Conservation (phyloP, 2,797 vertebrate species). For the Sandelia bainsii region DNA sequence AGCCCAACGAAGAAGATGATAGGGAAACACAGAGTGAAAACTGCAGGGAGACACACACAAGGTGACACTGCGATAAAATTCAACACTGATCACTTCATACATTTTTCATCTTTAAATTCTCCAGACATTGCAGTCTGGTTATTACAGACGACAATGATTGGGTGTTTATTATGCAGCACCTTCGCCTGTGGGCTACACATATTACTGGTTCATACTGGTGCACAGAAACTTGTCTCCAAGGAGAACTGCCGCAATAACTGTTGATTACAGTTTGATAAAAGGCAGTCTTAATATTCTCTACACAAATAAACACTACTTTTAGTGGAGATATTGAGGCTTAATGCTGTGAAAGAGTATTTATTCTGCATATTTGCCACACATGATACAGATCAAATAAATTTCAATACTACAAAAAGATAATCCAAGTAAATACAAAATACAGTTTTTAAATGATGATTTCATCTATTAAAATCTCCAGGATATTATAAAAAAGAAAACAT, state of each 20-base stretch:
- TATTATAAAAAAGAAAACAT: no score
- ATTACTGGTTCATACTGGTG: conserved; percentile 10
- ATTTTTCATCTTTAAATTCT: neutral
- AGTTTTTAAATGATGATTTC: no score
- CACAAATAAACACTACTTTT: conserved; percentile 5
- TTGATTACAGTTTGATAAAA: conserved; percentile 31
- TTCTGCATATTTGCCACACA: neutral
- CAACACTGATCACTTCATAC: neutral
- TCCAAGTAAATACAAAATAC: no score
- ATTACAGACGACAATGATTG: neutral
- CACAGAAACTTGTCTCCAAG: conserved; percentile 1
- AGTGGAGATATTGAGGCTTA: neutral
- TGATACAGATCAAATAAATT: no score
- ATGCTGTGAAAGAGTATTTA: neutral
- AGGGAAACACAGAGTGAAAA: conserved; percentile 98
- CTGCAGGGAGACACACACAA: conserved; percentile 75
- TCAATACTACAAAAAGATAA: no score
- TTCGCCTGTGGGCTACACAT: conserved; percentile 2
- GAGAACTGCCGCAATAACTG: conserved; percentile 24
- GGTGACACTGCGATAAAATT: neutral
- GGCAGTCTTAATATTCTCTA: conserved; percentile 17
- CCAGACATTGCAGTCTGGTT: neutral
- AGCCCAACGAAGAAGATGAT: conserved; percentile 97
- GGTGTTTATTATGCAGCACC: neutral
- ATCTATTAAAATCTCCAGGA: no score